These are phyloP conservation scores for Oriolus oriolus DNA, from an alignment of 2,113 vertebrate species.

Conservation along the genomic window DNA sequence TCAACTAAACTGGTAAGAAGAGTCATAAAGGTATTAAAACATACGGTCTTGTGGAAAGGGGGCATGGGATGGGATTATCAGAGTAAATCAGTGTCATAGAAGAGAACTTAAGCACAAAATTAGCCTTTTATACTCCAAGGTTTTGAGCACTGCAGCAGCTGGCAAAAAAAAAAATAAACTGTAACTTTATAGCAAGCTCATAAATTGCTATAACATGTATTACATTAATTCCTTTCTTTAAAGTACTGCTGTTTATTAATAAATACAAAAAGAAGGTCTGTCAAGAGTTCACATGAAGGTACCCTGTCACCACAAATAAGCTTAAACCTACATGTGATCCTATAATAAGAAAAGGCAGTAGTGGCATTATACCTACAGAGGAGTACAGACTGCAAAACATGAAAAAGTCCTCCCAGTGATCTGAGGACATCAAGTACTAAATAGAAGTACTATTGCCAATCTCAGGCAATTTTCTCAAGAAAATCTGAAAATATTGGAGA, in stretches of 20 bases:
- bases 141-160: background rate
- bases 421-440: background rate
- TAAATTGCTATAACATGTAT: background rate
- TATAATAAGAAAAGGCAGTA: background rate
- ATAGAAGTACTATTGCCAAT: background rate
- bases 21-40: background rate
- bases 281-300: background rate
- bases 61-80: background rate
- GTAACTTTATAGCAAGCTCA: background rate
- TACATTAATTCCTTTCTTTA: background rate
- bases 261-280: background rate
- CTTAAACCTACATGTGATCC: background rate
- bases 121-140: background rate
- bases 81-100: background rate
- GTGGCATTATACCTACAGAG: background rate
- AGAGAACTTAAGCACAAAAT: background rate
- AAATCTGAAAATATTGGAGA: background rate
- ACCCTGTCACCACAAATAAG: background rate
- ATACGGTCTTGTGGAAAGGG: background rate
- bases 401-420: background rate
- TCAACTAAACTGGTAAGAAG: background rate
- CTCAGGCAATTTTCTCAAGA: background rate
- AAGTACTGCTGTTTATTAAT: background rate
- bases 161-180: background rate
- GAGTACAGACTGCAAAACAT: background rate